A percentile compares a stretch with the other conserved stretches of the same genome.
Evolutionary conservation across 2,797 vertebrate species (phyloP).

Genomic region (Diplodus sargus): DNA sequence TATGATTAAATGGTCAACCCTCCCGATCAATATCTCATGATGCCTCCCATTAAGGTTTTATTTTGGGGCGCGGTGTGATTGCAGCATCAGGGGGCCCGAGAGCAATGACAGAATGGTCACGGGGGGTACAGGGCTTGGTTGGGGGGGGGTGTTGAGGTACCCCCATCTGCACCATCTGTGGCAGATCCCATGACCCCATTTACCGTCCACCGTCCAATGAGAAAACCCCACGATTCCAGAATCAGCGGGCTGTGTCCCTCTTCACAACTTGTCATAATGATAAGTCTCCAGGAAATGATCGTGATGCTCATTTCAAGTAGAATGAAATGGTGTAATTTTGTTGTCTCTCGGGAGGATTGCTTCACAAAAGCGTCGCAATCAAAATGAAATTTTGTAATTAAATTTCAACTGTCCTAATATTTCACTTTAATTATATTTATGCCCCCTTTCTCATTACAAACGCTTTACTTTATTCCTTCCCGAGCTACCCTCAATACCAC

Average conservation of each 20-base stretch:
- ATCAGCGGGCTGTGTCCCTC: slow-evolving; percentile 68
- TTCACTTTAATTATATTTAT: slow-evolving; percentile 23
- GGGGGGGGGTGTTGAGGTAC: slow-evolving; percentile 47
- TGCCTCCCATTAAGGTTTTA: slow-evolving; percentile 54
- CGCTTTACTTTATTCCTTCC: slow-evolving; percentile 40
- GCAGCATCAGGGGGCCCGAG: slow-evolving; percentile 23
- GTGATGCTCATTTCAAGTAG: slow-evolving; percentile 65
- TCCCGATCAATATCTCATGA: slow-evolving; percentile 50
- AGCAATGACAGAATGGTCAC: slow-evolving; percentile 33
- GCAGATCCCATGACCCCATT: slow-evolving; percentile 81
- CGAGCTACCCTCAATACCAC: slow-evolving; percentile 7
- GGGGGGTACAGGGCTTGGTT: slow-evolving; percentile 36
- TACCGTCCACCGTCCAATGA: slow-evolving; percentile 51
- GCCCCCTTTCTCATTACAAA: slow-evolving; percentile 14
- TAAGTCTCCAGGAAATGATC: slow-evolving; percentile 65
- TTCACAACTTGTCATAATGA: slow-evolving; percentile 61
- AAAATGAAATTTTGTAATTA: slow-evolving; percentile 50
- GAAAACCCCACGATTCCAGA: slow-evolving; percentile 42
- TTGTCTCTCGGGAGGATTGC: slow-evolving; percentile 47
- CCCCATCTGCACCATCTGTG: slow-evolving; percentile 79
- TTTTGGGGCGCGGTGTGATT: slow-evolving; percentile 45
- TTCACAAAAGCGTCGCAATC: slow-evolving; percentile 42
- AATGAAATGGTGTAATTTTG: slow-evolving; percentile 52
- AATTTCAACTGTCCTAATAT: slow-evolving; percentile 44
- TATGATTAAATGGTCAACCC: slow-evolving; percentile 51